Evolutionary conservation across 2,113 vertebrate genomes (phyloP), one percentile per base, ranked within the genome.

Genomic region (Apteryx owenii): DNA sequence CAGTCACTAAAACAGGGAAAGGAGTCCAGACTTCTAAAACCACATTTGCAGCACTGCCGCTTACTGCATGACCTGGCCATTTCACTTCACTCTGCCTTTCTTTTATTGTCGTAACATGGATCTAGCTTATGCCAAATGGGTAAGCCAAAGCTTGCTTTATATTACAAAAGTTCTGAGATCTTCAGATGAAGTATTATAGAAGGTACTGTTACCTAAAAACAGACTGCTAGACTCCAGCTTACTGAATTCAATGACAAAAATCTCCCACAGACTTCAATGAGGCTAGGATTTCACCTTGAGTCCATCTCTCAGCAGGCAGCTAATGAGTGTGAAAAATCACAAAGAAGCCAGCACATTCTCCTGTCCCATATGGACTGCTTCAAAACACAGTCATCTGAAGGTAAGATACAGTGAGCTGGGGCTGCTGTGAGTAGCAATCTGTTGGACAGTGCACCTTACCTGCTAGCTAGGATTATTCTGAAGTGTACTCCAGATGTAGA

Each of bases 401-500:
- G 22, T 61, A 8, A 22, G 13, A 44, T 12, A 22, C 9, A 29
- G 40, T 0, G 1, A 12, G 56, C 10, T 9, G 15, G 11, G 58
- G 28, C 38, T 77, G 51, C 82, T 78, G 28, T 31, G 50, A 31
- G 10, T 2, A 69, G 17, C 44, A 7, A 5, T 0, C 25, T 26
- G 17, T 11, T 5, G 23, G 87, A 40, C 70, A 51, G 31, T 19
- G 42, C 20, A 20, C 54, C 60, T 70, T 5, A 26, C 56, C 85
- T 65, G 54, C 50, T 40, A 9, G 62, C 73, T 19, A 13, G 29
- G 18, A n/a, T 38, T 26, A 21, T 58, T 66, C 53, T 25, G 40
- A 44, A 73, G 33, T 3, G 42, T 0, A 1, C 10, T 53, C 44
- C 44, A 48, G 46, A 10, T 13, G 18, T 21, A 1, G 1, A 26